Evolutionary conservation across 2,113 vertebrate species (phyloP).

Genomic region (Lepus americanus): DNA sequence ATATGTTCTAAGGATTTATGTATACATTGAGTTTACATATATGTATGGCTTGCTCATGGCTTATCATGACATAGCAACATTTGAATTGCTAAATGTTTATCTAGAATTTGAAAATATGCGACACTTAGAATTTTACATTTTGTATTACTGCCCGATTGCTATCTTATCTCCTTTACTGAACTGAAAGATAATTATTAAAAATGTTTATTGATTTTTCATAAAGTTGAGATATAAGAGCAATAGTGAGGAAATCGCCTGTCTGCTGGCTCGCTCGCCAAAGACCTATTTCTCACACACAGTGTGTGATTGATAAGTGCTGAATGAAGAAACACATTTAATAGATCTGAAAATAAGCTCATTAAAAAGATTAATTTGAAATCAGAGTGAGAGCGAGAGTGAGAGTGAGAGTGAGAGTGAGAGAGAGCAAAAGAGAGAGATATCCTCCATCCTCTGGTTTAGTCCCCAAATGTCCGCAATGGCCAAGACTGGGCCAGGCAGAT

Average conservation of each 20-base stretch:
- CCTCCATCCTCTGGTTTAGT: too few relatives aligned
- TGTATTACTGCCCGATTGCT: background rate
- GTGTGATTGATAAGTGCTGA: background rate
- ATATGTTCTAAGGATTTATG: background rate
- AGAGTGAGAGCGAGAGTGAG: too few relatives aligned
- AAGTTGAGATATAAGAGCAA: too few relatives aligned
- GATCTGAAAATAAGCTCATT: too few relatives aligned
- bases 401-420: too few relatives aligned
- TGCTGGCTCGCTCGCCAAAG: too few relatives aligned
- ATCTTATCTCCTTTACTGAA: background rate
- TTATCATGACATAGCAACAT: slow-evolving; percentile 15
- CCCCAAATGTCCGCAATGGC: too few relatives aligned
- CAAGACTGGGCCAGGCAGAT: too few relatives aligned
- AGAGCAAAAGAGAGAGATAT: too few relatives aligned
- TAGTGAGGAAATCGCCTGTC: too few relatives aligned
- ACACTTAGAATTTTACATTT: slow-evolving; percentile 33
- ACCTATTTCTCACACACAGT: background rate
- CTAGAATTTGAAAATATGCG: slow-evolving; percentile 41
- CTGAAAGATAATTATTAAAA: background rate
- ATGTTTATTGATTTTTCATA: too few relatives aligned
- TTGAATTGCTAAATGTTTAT: slow-evolving; percentile 19
- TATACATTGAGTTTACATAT: background rate
- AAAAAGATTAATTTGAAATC: too few relatives aligned
- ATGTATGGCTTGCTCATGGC: background rate
- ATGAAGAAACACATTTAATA: slow-evolving; percentile 9